Conservation (phyloP, 2,888 invertebrate species). For the Campoplex nolae region DNA sequence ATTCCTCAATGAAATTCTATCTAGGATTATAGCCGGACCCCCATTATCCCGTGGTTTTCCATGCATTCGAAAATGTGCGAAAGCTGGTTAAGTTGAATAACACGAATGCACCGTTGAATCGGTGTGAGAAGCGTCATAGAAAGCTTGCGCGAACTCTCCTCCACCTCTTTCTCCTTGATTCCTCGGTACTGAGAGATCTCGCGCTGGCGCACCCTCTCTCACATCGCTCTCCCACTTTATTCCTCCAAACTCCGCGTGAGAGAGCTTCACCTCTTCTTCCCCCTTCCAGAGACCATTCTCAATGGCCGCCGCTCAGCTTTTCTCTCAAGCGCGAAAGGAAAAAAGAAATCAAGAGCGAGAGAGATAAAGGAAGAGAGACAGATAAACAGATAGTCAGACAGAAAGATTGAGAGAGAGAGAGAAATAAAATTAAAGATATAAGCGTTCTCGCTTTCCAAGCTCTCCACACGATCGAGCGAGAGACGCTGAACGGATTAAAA, state of each 20-base stretch:
- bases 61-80: conserved; percentile 15
- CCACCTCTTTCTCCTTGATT: conserved; percentile 43
- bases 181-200: conserved; percentile 26
- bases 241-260: conserved; percentile 11
- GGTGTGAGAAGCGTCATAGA: conserved; percentile 34
- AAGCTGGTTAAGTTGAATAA: conserved; percentile 21
- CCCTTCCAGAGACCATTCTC: conserved; percentile 43
- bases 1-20: conserved; percentile 4
- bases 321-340: conserved; percentile 26
- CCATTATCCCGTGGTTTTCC: not conserved
- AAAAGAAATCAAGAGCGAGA: not conserved
- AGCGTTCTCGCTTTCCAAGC: conserved; percentile 63
- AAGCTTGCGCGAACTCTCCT: conserved; percentile 50
- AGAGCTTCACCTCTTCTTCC: conserved; percentile 61
- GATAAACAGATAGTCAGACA: conserved; percentile 30
- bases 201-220: conserved; percentile 56
- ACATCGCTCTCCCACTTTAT: conserved; percentile 48
- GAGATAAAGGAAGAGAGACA: conserved; percentile 25
- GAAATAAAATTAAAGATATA: conserved; percentile 77
- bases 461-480: conserved; percentile 63
- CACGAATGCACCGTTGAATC: conserved; percentile 40
- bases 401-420: conserved; percentile 31
- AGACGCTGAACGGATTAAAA: conserved; percentile 83
- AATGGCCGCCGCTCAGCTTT: conserved; percentile 63
- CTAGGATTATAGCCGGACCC: not conserved